Conservation (phyloP, 2,797 vertebrate genomes). For the Alcedo quadribrachys region DNA sequence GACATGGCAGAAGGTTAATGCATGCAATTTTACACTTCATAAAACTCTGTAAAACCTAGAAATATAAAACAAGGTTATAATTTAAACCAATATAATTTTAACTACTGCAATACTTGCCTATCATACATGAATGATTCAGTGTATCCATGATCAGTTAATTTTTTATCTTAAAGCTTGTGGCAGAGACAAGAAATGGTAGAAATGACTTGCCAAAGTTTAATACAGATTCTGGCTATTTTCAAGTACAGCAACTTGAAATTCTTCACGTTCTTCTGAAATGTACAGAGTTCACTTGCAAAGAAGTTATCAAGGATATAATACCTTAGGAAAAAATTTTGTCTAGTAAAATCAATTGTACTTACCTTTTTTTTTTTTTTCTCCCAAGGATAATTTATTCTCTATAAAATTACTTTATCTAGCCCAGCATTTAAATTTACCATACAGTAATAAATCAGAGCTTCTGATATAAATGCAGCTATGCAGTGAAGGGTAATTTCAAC, state of each 20-base stretch:
- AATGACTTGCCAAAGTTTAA: constrained; percentile 18
- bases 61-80: constrained; percentile 75
- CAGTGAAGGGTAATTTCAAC: not conserved
- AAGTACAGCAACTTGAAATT: not conserved
- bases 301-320: not conserved
- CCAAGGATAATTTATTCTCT: not conserved
- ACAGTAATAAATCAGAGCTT: not conserved
- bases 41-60: constrained; percentile 72
- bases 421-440: not conserved
- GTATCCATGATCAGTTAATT: constrained; percentile 60
- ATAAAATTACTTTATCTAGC: not conserved
- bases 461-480: not conserved
- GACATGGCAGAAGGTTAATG: constrained; percentile 69
- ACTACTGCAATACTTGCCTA: constrained; percentile 60
- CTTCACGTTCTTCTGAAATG: not conserved
- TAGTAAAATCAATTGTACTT: not conserved
- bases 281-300: not conserved
- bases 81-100: constrained; percentile 77
- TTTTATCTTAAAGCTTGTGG: constrained; percentile 55
- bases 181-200: not conserved
- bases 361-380: fast-evolving
- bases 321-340: not conserved
- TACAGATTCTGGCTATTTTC: constrained; percentile 5
- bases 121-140: constrained; percentile 61
- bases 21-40: constrained; percentile 73